Evolutionary conservation across 2,888 invertebrate genomes (phyloP), one percentile per base, ranked within the genome.

Genomic region (Stictocephala bisonia): DNA sequence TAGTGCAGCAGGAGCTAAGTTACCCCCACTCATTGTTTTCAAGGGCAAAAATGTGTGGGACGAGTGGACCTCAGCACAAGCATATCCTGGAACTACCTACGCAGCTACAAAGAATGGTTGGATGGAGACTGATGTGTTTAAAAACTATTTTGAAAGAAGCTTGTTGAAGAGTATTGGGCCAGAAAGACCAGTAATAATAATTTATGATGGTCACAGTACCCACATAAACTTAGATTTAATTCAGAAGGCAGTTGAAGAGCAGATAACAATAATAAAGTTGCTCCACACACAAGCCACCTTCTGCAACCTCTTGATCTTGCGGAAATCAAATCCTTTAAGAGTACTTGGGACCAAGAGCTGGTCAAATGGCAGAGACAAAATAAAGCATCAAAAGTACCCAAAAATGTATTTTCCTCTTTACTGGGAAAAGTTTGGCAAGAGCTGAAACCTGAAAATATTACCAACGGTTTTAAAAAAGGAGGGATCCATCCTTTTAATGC

Each of bases 41-140:
- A 81, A 81, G 66, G 79, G 81, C n/a, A 82, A 81, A 76, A 78
- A 81, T 78, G 74, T 81, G 13, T 83, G 83, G 81, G 80, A 82
- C 75, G 75, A 80, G 67, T 83, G 81, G 82, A 75, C 79, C 56
- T 80, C 81, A 18, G 72, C 75, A 53, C 74, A 75, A 31, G 35
- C 35, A 31, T 11, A 31, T 31, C 79, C 79, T 53, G 77, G 75
- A n/a, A 80, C 80, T 26, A 56, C 74, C 3, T 79, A 79, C 67
- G 79, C 81, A 58, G 82, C 83, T 0, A 82, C 81, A 51, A 74
- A 26, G 15, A 81, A 79, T 13, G 82, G 83, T n/a, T 80, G 79
- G 80, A 81, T 80, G 80, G 58, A 58, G 29, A 58, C 58, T n/a
- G 58, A 58, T 9, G 13, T 58, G 1, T 58, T 24, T 15, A 58